phyloP scores from a whole-genome alignment of 2,888 invertebrate genomes.

The Drosophila meridionalis region DNA sequence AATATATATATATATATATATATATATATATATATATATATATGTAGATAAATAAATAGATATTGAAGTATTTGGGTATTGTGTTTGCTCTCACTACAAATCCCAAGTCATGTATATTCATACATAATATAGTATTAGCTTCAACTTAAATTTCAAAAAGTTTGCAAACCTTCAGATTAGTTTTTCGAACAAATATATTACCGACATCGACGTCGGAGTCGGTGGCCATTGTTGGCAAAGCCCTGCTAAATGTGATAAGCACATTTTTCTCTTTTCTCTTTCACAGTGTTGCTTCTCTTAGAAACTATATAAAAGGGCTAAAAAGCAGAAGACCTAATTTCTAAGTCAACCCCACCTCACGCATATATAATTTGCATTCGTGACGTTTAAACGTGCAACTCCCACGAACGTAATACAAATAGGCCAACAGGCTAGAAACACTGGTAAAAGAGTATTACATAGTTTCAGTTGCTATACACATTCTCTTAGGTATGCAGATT shows the following conservation, averaged over 20 bases:
- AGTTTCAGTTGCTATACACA: slow-evolving; percentile 28
- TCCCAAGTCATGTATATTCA: too few relatives aligned
- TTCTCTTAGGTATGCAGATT: slow-evolving; percentile 9
- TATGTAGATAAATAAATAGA: too few relatives aligned
- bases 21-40: too few relatives aligned
- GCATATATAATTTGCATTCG: slow-evolving; percentile 58
- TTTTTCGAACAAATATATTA: neutral
- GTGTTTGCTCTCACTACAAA: too few relatives aligned
- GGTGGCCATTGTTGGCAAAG: neutral
- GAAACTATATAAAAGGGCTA: slow-evolving; percentile 9
- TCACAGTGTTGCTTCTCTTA: slow-evolving; percentile 33
- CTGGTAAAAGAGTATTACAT: slow-evolving; percentile 36
- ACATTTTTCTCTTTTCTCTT: slow-evolving; percentile 34
- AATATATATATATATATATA: too few relatives aligned
- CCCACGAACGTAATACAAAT: slow-evolving; percentile 52
- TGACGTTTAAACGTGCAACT: slow-evolving; percentile 51
- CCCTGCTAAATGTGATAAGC: neutral
- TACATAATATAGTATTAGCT: too few relatives aligned
- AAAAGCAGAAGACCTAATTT: slow-evolving; percentile 50
- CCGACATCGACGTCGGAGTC: neutral
- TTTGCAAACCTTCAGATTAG: too few relatives aligned
- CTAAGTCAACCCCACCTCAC: slow-evolving; percentile 21
- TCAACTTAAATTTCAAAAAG: too few relatives aligned
- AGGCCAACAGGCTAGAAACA: slow-evolving; percentile 30
- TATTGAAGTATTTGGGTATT: too few relatives aligned